Percentiles rank a stretch among this genome's conserved stretches.
Evolutionary conservation across 2,888 invertebrate genomes (phyloP).

Genomic region (Calliphora vomitoria): DNA sequence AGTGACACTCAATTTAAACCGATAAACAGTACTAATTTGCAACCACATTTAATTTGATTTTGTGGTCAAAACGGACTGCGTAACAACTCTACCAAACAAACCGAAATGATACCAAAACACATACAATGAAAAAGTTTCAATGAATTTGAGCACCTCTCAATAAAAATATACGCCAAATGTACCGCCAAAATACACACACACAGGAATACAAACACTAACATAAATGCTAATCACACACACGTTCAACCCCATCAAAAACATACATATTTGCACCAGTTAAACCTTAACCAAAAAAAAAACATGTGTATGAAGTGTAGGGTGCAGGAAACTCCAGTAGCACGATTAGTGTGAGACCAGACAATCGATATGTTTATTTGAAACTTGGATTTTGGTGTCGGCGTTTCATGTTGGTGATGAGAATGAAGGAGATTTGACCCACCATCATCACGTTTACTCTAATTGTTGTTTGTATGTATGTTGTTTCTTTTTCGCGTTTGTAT

Average conservation of each 20-base stretch:
- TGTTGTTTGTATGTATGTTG: slow-evolving; percentile 3
- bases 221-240: neutral
- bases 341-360: slow-evolving; percentile 66
- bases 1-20: slow-evolving; percentile 65
- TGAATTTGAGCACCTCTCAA: slow-evolving; percentile 8
- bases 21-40: slow-evolving; percentile 75
- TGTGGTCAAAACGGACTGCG: slow-evolving; percentile 72
- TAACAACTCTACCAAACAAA: slow-evolving; percentile 42
- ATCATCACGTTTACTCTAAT: slow-evolving; percentile 10
- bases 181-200: slow-evolving; percentile 32
- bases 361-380: slow-evolving; percentile 69
- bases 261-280: slow-evolving; percentile 50
- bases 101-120: slow-evolving; percentile 31
- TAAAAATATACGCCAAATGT: slow-evolving; percentile 40
- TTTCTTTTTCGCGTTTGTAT: slow-evolving; percentile 39
- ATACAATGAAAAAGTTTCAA: neutral
- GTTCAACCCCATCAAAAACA: neutral
- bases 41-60: slow-evolving; percentile 78
- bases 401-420: slow-evolving; percentile 29
- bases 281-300: slow-evolving; percentile 22
- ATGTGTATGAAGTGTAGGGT: neutral
- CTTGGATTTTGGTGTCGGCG: slow-evolving; percentile 47
- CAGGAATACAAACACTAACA: neutral
- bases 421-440: slow-evolving; percentile 26
- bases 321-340: neutral